Evolutionary conservation across 2,113 vertebrate genomes (phyloP).

Genomic region (Bujurquina vittata): DNA sequence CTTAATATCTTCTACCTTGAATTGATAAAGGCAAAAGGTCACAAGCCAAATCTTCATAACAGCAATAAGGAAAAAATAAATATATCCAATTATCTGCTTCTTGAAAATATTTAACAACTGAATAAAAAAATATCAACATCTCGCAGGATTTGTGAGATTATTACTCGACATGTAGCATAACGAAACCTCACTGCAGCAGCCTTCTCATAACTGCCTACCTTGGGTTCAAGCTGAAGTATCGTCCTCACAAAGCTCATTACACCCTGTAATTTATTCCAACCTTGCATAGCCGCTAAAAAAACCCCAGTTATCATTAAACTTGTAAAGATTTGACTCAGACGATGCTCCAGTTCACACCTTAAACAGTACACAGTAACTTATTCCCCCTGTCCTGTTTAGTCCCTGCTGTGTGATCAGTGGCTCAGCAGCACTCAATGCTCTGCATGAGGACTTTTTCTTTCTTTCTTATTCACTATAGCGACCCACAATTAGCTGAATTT

Average conservation of each 20-base stretch:
- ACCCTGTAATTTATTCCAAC: not conserved
- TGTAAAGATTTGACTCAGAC: not conserved
- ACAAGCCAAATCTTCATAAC: not conserved
- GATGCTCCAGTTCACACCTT: not conserved
- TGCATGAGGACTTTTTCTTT: not conserved
- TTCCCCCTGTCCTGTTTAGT: not conserved
- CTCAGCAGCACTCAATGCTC: not conserved
- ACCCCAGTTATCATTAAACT: not conserved
- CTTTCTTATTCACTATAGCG: not conserved
- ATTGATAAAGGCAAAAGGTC: not conserved
- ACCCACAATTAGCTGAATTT: not conserved
- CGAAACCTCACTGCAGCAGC: not conserved
- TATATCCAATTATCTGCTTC: too few species aligned
- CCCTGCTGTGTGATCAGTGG: not conserved
- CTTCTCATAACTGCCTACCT: not conserved
- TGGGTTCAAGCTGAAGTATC: not conserved
- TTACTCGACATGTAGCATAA: not conserved
- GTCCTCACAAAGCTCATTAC: slow-evolving; percentile 7
- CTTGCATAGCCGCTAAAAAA: not conserved
- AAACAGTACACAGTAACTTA: not conserved
- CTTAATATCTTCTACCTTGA: not conserved
- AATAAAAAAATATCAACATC: not conserved
- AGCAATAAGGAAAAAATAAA: too few species aligned
- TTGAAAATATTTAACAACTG: too few species aligned
- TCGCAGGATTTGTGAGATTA: not conserved